Evolutionary conservation across 1,140 invertebrate genomes (phyloP).

Genomic region (Sycobia sp.): DNA sequence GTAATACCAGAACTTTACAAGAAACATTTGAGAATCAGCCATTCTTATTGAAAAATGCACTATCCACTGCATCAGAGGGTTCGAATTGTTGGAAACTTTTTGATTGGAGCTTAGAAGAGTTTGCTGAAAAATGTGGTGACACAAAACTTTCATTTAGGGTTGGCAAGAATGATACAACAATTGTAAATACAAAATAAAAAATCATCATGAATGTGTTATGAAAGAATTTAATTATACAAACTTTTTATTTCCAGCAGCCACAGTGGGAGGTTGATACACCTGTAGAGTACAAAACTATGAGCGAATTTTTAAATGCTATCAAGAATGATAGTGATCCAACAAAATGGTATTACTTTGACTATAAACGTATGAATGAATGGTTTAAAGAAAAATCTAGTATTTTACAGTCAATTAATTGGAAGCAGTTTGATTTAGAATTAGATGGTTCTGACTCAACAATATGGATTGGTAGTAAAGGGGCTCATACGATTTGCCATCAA

Average conservation of each 20-base stretch:
- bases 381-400: slow-evolving; percentile 68
- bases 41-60: slow-evolving; percentile 50
- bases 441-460: slow-evolving; percentile 76
- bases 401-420: slow-evolving; percentile 74
- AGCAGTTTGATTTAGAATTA: slow-evolving; percentile 76
- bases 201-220: background rate
- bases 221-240: slow-evolving; percentile 8
- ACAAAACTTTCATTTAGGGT: slow-evolving; percentile 58
- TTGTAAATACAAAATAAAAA: slow-evolving; percentile 43
- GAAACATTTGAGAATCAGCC: no score
- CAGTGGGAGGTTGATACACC: slow-evolving; percentile 77
- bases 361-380: slow-evolving; percentile 79
- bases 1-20: no score
- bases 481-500: slow-evolving; percentile 92
- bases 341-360: slow-evolving; percentile 83
- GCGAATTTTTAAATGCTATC: slow-evolving; percentile 66
- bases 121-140: slow-evolving; percentile 53
- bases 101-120: slow-evolving; percentile 57
- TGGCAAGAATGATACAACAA: slow-evolving; percentile 54
- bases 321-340: slow-evolving; percentile 47
- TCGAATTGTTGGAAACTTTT: slow-evolving; percentile 53
- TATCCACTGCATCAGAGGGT: slow-evolving; percentile 42
- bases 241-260: slow-evolving; percentile 61
- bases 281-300: slow-evolving; percentile 64
- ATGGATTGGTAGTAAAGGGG: slow-evolving; percentile 87